Base-by-base conservation (phyloP, 2,113 vertebrate species). In the Phylloscopus trochilus region DNA sequence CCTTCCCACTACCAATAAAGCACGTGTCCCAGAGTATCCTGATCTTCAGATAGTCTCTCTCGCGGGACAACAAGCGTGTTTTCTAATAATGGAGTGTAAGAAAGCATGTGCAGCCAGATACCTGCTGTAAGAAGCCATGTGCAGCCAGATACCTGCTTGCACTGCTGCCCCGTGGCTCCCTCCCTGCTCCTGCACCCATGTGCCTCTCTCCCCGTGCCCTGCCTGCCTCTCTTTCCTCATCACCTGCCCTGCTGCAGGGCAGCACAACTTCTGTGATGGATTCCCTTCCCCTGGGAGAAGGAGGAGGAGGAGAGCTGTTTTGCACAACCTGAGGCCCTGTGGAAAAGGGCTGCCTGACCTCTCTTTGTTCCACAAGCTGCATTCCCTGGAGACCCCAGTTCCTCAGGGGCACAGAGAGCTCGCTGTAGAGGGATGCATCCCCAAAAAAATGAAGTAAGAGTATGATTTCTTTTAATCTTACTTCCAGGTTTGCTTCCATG, bases 241-340 rank as follows among this genome's bases (percentile, higher is more conserved):
- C 0, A 0, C 79, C 47, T 6, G 5, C 19, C 27, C 33, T 63
- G 62, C 47, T 17, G n/a, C 47, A 79, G 30, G 15, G 47, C 0
- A 0, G 44, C 37, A 69, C 41, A 68, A 4, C 37, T 52, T 44
- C 15, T 18, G 35, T 39, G 47, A 39, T 30, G 30, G 79, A 41
- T 53, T 72, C 33, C 43, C 19, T 44, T 49, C 72, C 64, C 24
- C 3, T 5, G 55, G 41, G 70, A 63, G 31, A 11, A 59, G 64
- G 12, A 31, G 33, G 55, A 80, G 35, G 24, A 72, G 78, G 46
- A 69, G 33, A 78, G 37, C 18, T 80, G 35, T 27, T 92, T 78
- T 53, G 55, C 7, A 8, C 22, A 47, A 24, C 60, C 28, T 0
- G 0, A 78, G 22, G 31, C 35, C 21, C 46, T 80, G 20, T 9